A percentile compares a stretch with the other conserved stretches of the same genome.
These are phyloP conservation scores for Urophycis tenuis DNA, from an alignment of 2,797 vertebrate species.

Conservation along the genomic window DNA sequence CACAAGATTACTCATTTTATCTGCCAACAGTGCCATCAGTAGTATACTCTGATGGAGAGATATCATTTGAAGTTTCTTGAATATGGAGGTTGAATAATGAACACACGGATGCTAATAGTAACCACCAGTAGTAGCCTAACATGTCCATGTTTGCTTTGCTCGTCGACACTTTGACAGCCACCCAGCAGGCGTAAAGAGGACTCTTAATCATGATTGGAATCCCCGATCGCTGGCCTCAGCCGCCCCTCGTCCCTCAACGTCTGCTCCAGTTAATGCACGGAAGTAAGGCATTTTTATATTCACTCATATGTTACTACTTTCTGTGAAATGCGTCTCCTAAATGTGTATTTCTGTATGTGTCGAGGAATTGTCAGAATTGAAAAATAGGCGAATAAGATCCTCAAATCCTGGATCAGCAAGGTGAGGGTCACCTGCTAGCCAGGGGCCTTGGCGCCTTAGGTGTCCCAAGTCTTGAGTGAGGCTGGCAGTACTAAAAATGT, in stretches of 20 bases:
- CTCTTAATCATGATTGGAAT: conserved; percentile 31
- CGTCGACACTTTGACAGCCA: background rate
- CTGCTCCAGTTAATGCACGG: conserved; percentile 28
- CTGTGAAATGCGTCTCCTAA: background rate
- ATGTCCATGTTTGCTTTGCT: conserved; percentile 33
- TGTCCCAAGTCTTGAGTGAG: too few relatives aligned
- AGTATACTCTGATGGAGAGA: too few relatives aligned
- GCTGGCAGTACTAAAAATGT: too few relatives aligned
- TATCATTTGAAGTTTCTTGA: too few relatives aligned
- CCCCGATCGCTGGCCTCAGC: conserved; percentile 11
- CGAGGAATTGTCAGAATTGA: background rate
- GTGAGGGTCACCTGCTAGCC: too few relatives aligned
- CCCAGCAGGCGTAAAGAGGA: conserved; percentile 27
- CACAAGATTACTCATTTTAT: background rate
- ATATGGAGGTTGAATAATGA: background rate
- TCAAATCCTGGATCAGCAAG: background rate
- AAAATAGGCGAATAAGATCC: background rate
- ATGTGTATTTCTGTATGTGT: background rate
- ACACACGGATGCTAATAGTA: background rate
- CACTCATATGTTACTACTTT: background rate
- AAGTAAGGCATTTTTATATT: conserved; percentile 50
- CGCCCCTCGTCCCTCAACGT: conserved; percentile 14
- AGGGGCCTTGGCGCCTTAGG: too few relatives aligned
- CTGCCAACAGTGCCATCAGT: too few relatives aligned
- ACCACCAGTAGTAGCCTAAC: conserved; percentile 22